phyloP scores from a whole-genome alignment of 1,140 invertebrate genomes.

The Bacillus rossius region DNA sequence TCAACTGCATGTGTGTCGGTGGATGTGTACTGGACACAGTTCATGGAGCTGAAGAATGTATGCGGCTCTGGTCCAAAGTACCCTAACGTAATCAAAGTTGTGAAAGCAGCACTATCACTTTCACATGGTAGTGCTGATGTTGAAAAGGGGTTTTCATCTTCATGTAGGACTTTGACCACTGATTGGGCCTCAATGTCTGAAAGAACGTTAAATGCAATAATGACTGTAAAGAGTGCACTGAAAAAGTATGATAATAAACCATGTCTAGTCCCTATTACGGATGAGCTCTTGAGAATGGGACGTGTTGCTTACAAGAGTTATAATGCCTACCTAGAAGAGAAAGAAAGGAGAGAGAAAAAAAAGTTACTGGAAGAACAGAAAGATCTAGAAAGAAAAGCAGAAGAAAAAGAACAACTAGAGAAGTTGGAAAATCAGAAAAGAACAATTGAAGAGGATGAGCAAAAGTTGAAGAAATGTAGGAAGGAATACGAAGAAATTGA shows the following conservation, averaged over 20 bases:
- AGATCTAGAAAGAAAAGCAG: too few relatives aligned
- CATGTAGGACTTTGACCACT: neutral
- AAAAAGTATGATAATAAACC: neutral
- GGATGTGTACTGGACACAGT: too few relatives aligned
- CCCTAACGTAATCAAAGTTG: neutral
- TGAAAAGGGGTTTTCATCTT: constrained; percentile 9
- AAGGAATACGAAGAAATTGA: too few relatives aligned
- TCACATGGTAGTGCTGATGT: constrained; percentile 13
- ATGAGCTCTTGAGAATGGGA: neutral
- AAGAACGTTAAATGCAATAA: constrained; percentile 4
- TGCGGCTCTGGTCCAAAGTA: constrained; percentile 1
- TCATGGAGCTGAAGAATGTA: too few relatives aligned
- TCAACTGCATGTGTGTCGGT: too few relatives aligned
- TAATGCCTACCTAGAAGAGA: neutral
- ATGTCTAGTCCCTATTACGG: neutral
- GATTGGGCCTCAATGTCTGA: constrained; percentile 4
- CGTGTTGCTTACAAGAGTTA: neutral
- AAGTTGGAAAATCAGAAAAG: too few relatives aligned
- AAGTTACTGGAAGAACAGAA: too few relatives aligned
- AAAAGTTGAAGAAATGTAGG: too few relatives aligned
- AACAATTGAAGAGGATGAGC: too few relatives aligned
- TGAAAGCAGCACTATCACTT: constrained; percentile 10
- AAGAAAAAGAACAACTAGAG: too few relatives aligned
- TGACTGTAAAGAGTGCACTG: neutral
- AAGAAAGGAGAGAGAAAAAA: constrained; percentile 1